Evolutionary conservation across 2,113 vertebrate species (phyloP).

Genomic region (Rallus limicola): DNA sequence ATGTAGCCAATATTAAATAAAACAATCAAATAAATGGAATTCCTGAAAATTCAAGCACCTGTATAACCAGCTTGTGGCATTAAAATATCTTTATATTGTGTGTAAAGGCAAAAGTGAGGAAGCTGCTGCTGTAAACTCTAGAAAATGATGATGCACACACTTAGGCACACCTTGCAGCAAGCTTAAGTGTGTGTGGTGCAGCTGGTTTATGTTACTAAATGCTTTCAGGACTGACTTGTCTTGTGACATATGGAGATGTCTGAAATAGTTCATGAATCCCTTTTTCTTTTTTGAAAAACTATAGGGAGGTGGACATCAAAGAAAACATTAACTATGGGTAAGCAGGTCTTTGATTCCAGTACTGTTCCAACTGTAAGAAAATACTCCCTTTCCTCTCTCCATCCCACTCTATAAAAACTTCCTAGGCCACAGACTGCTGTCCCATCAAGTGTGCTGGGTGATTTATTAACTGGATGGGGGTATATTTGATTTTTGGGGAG

Average conservation of each 20-base stretch:
- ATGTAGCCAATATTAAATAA: not conserved
- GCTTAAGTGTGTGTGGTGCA: not conserved
- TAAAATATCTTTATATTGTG: not conserved
- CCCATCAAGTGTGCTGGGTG: not conserved
- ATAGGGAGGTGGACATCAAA: conserved; percentile 86
- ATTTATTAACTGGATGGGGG: not conserved
- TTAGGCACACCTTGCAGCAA: not conserved
- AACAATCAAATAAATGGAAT: not conserved
- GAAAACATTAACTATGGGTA: conserved; percentile 86
- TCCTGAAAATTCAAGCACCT: not conserved
- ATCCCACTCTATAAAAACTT: conserved; percentile 28
- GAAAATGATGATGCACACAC: not conserved
- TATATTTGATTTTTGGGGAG: no score
- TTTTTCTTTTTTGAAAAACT: conserved; percentile 69
- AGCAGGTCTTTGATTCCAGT: conserved; percentile 68
- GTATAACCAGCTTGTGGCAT: not conserved
- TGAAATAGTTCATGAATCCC: conserved; percentile 57
- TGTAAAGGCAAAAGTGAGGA: not conserved
- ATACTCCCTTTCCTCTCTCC: conserved; percentile 7
- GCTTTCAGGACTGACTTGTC: conserved; percentile 55
- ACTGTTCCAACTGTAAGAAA: conserved; percentile 29
- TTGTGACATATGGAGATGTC: conserved; percentile 42
- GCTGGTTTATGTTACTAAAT: conserved; percentile 14
- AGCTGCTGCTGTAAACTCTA: not conserved
- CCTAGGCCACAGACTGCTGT: conserved; percentile 20